A percentile compares a stretch with the other conserved stretches of the same genome.
Conservation (phyloP, 2,888 invertebrate genomes). For the Cryptophagus acutangulus region DNA sequence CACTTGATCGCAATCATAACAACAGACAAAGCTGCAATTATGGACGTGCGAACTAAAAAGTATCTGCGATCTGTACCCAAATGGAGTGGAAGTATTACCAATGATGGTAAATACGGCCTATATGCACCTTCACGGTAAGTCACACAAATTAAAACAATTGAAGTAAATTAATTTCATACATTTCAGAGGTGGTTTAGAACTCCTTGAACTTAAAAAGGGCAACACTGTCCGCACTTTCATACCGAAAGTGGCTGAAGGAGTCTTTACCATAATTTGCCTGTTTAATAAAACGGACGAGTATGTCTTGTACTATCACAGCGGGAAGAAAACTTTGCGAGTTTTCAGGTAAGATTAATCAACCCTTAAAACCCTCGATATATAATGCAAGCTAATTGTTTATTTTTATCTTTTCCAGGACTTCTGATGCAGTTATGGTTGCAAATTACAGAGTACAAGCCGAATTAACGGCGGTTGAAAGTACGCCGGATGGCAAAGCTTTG, state of each 20-base stretch:
- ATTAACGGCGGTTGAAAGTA: conserved; percentile 79
- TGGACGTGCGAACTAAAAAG: conserved; percentile 85
- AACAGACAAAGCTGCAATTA: conserved; percentile 82
- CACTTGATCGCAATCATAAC: conserved; percentile 85
- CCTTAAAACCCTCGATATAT: conserved; percentile 2
- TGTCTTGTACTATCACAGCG: conserved; percentile 95
- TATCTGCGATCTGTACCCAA: conserved; percentile 81
- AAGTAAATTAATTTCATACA: background rate
- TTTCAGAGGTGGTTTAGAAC: conserved; percentile 84
- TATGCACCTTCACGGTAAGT: conserved; percentile 80
- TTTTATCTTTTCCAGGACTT: conserved; percentile 54
- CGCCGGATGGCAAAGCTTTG: conserved; percentile 74
- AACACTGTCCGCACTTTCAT: conserved; percentile 85
- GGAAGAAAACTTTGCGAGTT: conserved; percentile 86
- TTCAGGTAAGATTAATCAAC: conserved; percentile 81
- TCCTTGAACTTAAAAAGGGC: conserved; percentile 87
- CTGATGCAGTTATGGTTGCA: conserved; percentile 87
- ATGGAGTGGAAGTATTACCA: conserved; percentile 87
- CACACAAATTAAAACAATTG: conserved; percentile 2
- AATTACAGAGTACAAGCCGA: conserved; percentile 90
- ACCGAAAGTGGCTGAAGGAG: conserved; percentile 92
- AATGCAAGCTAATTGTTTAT: background rate
- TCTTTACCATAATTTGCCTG: conserved; percentile 91
- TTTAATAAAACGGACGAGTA: conserved; percentile 93
- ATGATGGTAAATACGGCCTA: conserved; percentile 83